phyloP scores from a whole-genome alignment of 2,888 invertebrate genomes.

The Hyles lineata region DNA sequence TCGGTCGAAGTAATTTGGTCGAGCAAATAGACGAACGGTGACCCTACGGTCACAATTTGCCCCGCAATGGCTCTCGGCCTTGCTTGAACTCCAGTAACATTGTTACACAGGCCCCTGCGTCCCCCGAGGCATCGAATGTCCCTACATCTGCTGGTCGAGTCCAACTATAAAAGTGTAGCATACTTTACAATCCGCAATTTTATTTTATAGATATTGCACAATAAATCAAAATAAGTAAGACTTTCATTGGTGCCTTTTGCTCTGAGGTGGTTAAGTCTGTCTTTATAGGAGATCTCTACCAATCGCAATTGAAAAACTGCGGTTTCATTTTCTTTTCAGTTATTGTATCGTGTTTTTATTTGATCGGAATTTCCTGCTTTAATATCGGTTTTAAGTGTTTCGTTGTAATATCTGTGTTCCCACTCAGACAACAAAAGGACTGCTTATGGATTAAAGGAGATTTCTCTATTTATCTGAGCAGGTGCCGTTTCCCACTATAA shows the following conservation, averaged over 20 bases:
- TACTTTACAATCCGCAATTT: slow-evolving; percentile 73
- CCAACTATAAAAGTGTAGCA: slow-evolving; percentile 70
- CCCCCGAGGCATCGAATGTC: slow-evolving; percentile 73
- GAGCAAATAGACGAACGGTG: slow-evolving; percentile 71
- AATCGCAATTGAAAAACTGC: slow-evolving; percentile 67
- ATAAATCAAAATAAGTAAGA: slow-evolving; percentile 67
- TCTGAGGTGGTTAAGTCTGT: slow-evolving; percentile 49
- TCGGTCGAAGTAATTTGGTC: slow-evolving; percentile 69
- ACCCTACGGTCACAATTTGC: slow-evolving; percentile 78
- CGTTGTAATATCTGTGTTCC: slow-evolving; percentile 52
- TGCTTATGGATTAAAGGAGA: slow-evolving; percentile 41
- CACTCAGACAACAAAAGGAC: slow-evolving; percentile 45
- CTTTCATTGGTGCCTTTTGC: slow-evolving; percentile 62
- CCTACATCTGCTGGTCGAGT: slow-evolving; percentile 76
- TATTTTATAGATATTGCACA: slow-evolving; percentile 72
- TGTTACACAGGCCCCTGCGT: slow-evolving; percentile 74
- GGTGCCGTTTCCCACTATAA: slow-evolving; percentile 74
- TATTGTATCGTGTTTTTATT: slow-evolving; percentile 58
- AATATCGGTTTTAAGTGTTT: slow-evolving; percentile 55
- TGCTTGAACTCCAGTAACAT: slow-evolving; percentile 78
- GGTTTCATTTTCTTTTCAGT: slow-evolving; percentile 59
- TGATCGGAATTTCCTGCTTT: slow-evolving; percentile 53
- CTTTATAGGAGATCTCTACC: slow-evolving; percentile 50
- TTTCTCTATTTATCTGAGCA: slow-evolving; percentile 67
- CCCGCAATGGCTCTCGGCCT: slow-evolving; percentile 71